Base-by-base conservation (phyloP, 2,797 vertebrate species). In the Pyrocephalus nanus region DNA sequence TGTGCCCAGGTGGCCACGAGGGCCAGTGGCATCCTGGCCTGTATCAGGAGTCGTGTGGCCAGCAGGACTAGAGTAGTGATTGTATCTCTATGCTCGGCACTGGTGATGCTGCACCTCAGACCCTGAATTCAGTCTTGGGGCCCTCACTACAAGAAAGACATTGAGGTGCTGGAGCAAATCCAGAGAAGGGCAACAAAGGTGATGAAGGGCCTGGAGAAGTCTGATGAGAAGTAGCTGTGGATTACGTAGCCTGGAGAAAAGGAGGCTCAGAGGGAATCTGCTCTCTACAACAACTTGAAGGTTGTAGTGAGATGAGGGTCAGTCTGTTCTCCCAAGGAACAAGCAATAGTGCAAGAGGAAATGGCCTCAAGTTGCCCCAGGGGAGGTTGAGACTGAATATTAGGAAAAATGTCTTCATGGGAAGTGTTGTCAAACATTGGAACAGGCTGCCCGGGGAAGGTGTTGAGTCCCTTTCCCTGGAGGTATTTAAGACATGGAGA, bases 81-180 rank as follows among this genome's bases (percentile, higher is more conserved):
- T 1, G 1, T 18, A 9, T 5, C n/a, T 6, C 34, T 50, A 19
- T 36, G 17, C 13, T 3, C 1, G 0, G 13, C 19, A 29, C 15
- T 36, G 23, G 13, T 55, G 34, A 69, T 6, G 64, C 9, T 6
- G 7, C 23, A 25, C 15, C 32, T 75, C 13, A 1, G 15, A 69
- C 70, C 5, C 32, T 36, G 15, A 48, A 15, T 32, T 14, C 34
- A 48, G 22, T 19, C 70, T 23, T 43, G 32, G 22, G 27, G 8
- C 11, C 4, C 6, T 55, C 22, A 12, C 4, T 29, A 7, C 16
- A 17, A 3, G 26, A 27, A 62, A 7, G 43, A 23, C 23, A 18
- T 7, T 4, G 57, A 57, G 19, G 27, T 20, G 30, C 48, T 75
- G 48, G 40, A 32, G 12, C 2, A 2, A n/a, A 27, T 82, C 71